Base-by-base conservation (phyloP, 1,140 invertebrate genomes). In the Lepidurus packardi region DNA sequence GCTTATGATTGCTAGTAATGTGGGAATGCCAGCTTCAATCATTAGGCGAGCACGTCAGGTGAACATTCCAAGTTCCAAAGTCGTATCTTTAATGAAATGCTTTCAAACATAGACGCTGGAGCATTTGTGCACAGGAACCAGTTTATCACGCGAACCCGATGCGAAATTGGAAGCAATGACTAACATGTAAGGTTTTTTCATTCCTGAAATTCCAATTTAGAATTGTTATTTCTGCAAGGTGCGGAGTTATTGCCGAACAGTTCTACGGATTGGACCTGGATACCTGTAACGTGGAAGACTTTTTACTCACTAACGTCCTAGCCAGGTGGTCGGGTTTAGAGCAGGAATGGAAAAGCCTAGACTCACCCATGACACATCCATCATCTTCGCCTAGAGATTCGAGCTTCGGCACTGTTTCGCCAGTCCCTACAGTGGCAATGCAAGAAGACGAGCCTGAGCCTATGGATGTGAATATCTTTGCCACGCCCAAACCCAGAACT, bases 1-100 rank as follows among this genome's bases (percentile, higher is more conserved):
- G 45, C 83, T 82, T 34, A 82, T 87, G 78, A 86, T 89, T 42
- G 90, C 90, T 1, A 80, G 82, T 10, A 81, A 84, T 78, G 85
- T 85, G 74, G 89, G 88, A 41, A 80, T 88, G 0, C 83, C 84
- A 16, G 44, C 81, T 43, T 80, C 84, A 10, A 81, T 87, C 43
- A 80, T 88, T 16, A 79, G 83, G 45, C 79, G 87, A 80, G 85
- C 83, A 25, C 75, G 77, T 45, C 81, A 86, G 83, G 87, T 87
- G 81, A 73, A 77, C 79, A 74, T 43, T 78, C 43, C 41, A 1
- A 7, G 8, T 13, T 7, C 21, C 53, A 1, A n/a, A n/a, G 7
- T 13, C 13, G 13, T 65, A 65, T 7, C 5, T 1, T 65, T 7
- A 65, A 1, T 47, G 6, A 2, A 65, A 13, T 65, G 34, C 13